Evolutionary conservation across 2,113 vertebrate genomes (phyloP).

Genomic region (Arizona elegans): DNA sequence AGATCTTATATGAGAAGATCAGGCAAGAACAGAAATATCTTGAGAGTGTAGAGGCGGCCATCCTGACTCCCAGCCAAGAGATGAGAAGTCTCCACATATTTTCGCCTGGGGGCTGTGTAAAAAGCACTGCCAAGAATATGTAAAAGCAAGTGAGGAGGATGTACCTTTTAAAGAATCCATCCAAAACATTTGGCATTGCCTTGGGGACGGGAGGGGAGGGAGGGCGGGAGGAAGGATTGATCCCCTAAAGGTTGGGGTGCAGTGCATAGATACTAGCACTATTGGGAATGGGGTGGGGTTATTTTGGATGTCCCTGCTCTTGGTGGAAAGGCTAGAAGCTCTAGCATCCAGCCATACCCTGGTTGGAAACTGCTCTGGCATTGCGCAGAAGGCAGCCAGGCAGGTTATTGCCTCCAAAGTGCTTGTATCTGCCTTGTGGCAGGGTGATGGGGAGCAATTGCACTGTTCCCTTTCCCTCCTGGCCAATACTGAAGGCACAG

Average conservation of each 20-base stretch:
- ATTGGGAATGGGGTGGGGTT: neutral
- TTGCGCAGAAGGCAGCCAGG: neutral
- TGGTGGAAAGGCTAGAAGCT: slow-evolving; percentile 2
- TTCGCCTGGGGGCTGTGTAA: neutral
- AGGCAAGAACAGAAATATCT: neutral
- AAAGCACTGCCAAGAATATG: neutral
- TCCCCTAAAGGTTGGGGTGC: neutral
- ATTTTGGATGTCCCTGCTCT: neutral
- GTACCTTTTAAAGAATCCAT: neutral
- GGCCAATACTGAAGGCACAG: slow-evolving; percentile 66
- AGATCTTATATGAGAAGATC: neutral
- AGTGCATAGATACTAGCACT: slow-evolving; percentile 19
- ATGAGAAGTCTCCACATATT: neutral
- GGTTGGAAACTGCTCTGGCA: slow-evolving; percentile 2
- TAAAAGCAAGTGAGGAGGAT: neutral
- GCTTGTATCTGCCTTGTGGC: slow-evolving; percentile 18
- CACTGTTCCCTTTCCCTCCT: slow-evolving; percentile 40
- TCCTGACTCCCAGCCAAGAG: neutral
- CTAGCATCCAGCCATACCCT: neutral
- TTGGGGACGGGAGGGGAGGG: neutral
- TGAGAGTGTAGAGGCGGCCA: neutral
- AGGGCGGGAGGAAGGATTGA: neutral
- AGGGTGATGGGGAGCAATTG: neutral
- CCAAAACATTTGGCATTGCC: slow-evolving; percentile 6
- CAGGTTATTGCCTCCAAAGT: slow-evolving; percentile 28